A percentile compares a stretch with the other conserved stretches of the same genome.
phyloP scores from a whole-genome alignment of 2,888 invertebrate genomes.

The Alcis repandata region DNA sequence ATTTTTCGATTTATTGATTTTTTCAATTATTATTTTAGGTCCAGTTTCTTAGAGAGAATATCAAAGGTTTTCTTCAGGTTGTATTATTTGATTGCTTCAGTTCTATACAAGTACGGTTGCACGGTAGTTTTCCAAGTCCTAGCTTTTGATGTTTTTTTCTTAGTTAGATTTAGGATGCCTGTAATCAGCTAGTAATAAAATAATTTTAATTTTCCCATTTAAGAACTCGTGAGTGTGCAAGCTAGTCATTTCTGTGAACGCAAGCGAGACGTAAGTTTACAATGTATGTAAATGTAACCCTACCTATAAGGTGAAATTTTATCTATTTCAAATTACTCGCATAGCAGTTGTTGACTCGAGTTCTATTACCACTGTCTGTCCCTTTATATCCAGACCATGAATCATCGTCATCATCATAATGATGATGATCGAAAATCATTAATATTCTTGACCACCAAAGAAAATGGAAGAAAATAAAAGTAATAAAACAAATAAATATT shows the following conservation, averaged over 20 bases:
- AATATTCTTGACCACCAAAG: too few relatives aligned
- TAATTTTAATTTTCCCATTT: background rate
- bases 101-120: background rate
- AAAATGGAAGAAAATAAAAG: too few relatives aligned
- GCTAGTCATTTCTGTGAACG: background rate
- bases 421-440: too few relatives aligned
- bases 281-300: background rate
- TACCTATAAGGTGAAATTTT: too few relatives aligned
- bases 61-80: slow-evolving; percentile 37
- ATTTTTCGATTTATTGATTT: slow-evolving; percentile 3
- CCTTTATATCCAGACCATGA: too few relatives aligned
- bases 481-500: too few relatives aligned
- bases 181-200: background rate
- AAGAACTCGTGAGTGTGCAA: background rate
- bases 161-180: background rate
- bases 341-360: too few relatives aligned
- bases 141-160: background rate
- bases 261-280: background rate
- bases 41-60: slow-evolving; percentile 24
- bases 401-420: too few relatives aligned
- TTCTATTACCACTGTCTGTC: too few relatives aligned
- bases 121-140: background rate
- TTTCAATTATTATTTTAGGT: slow-evolving; percentile 18
- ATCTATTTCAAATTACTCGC: too few relatives aligned
- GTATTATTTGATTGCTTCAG: slow-evolving; percentile 25